Percentiles rank a stretch among this genome's conserved stretches.
phyloP scores from a whole-genome alignment of 2,888 invertebrate species.

The Brachyptera putata region DNA sequence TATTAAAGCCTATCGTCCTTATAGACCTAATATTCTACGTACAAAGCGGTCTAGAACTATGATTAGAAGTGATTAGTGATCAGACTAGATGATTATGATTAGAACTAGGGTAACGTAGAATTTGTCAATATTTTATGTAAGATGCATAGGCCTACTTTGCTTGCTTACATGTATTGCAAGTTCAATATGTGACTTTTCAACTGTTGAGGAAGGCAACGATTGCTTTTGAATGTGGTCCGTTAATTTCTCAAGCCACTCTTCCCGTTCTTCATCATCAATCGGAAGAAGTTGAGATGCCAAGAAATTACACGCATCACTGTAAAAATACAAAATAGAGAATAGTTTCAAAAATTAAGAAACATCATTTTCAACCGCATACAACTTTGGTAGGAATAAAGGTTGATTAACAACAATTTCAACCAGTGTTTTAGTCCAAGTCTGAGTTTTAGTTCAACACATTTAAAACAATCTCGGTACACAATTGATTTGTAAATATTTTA shows the following conservation, averaged over 20 bases:
- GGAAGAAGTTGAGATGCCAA: slow-evolving; percentile 66
- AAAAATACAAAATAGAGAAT: slow-evolving; percentile 37
- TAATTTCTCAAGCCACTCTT: slow-evolving; percentile 68
- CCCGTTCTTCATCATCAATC: slow-evolving; percentile 56
- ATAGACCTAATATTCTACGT: too few species aligned
- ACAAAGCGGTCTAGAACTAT: too few species aligned
- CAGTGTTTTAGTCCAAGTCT: slow-evolving; percentile 9
- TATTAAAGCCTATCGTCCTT: too few species aligned
- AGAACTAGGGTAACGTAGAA: too few species aligned
- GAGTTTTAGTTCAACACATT: not conserved
- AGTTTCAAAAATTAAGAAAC: slow-evolving; percentile 1
- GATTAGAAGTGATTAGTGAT: too few species aligned
- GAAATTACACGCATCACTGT: slow-evolving; percentile 66
- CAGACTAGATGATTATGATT: too few species aligned
- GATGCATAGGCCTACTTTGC: too few species aligned
- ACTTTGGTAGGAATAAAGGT: not conserved
- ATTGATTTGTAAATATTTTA: too few species aligned
- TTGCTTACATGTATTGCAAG: slow-evolving; percentile 62
- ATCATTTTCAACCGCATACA: not conserved
- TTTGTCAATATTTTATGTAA: too few species aligned
- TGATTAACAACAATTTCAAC: slow-evolving; percentile 20
- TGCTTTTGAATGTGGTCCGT: slow-evolving; percentile 75
- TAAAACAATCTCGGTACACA: not conserved
- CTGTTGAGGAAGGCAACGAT: slow-evolving; percentile 63
- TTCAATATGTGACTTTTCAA: slow-evolving; percentile 69